A percentile compares a stretch with the other conserved stretches of the same genome.
Conservation (phyloP, 2,797 vertebrate species). For the Prunella strophiata region DNA sequence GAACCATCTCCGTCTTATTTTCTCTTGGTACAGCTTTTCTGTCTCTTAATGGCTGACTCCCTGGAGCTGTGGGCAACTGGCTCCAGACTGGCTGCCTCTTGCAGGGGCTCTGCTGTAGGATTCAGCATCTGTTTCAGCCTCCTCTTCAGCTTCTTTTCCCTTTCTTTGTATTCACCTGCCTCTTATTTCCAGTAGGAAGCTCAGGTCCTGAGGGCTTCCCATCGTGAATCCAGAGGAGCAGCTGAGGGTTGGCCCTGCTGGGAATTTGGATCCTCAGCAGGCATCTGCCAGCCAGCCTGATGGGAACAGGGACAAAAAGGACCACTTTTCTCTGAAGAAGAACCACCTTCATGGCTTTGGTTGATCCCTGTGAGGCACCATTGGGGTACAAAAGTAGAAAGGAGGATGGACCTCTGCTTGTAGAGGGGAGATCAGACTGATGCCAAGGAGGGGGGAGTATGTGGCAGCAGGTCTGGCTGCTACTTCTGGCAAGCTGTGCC, state of each 20-base stretch:
- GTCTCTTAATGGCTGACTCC: background rate
- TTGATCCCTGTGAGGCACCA: background rate
- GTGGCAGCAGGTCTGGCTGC: background rate
- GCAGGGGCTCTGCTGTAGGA: background rate
- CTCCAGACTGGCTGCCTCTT: background rate
- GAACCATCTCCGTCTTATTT: background rate
- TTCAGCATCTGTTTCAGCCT: background rate
- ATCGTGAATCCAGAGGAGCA: background rate
- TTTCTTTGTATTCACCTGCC: background rate
- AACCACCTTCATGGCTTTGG: background rate
- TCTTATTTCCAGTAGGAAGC: background rate
- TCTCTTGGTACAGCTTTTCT: background rate
- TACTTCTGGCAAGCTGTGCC: background rate
- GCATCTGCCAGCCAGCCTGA: background rate
- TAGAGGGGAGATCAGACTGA: background rate
- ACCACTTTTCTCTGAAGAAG: background rate
- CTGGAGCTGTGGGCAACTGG: background rate
- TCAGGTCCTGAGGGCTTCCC: background rate
- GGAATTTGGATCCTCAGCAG: background rate
- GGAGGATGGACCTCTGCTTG: background rate
- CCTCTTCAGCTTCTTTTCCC: background rate
- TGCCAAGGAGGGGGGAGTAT: rapidly evolving
- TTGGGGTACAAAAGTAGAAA: background rate
- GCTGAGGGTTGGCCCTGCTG: background rate
- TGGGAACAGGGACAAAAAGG: background rate